Evolutionary conservation across 2,888 invertebrate species (phyloP), one percentile per base, ranked within the genome.

Genomic region (Smittia sp.): DNA sequence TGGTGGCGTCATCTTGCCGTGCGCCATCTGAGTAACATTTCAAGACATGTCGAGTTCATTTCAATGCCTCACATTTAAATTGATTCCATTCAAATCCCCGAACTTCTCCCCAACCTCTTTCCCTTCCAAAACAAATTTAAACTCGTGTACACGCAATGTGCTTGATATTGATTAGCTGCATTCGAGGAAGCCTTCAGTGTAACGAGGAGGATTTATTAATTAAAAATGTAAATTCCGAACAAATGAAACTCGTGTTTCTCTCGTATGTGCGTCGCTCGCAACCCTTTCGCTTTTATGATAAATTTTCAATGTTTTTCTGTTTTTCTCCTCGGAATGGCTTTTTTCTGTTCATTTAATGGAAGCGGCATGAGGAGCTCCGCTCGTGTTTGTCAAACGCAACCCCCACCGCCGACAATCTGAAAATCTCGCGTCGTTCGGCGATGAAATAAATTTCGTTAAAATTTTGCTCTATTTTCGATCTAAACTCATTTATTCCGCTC

Each of bases 141-240:
- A 46, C 2, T 46, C 11, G 52, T 18, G 18, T 58, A 58, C 38
- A 38, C 39, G 24, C 67, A 39, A 66, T 38, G 66, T 66, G 66
- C 32, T 66, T 32, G 38, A 18, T 66, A 66, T 66, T 66, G 66
- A 66, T 66, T 66, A 66, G 46, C 46, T 46, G 46, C 46, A 46
- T n/a, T 46, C 46, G n/a, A 9, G 3, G 3, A 11, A 7, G 11
- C 2, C 46, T 46, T 38, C 11, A 38, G 15, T 58, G 22, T 22
- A 58, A 32, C 32, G 32, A 32, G 20, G 46, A 27, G 22, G 46
- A 67, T 67, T 67, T 67, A 67, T 67, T 67, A 67, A 67, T 67
- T 67, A 67, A 67, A 67, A 67, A 67, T 41, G 67, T 41, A 67
- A 67, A 67, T 67, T 39, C 46, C 67, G 46, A 18, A 67, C 67